Evolutionary conservation across 2,888 invertebrate species (phyloP).

Genomic region (Embidobia sp.): DNA sequence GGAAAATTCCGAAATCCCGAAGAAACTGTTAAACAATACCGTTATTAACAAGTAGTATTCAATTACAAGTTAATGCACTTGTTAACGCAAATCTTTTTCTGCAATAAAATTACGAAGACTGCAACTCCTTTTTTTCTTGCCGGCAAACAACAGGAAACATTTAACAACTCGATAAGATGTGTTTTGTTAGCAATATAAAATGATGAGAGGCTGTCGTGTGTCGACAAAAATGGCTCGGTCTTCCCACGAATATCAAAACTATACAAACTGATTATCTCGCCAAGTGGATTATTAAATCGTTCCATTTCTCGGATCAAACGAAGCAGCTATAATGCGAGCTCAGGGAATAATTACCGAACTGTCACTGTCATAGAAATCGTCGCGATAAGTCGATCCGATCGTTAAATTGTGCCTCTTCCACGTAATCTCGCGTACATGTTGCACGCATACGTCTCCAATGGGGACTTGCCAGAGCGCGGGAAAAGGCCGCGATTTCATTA

Average conservation of each 20-base stretch:
- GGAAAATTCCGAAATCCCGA: slow-evolving; percentile 31
- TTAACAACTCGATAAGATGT: slow-evolving; percentile 49
- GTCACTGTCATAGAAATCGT: slow-evolving; percentile 67
- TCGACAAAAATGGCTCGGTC: slow-evolving; percentile 61
- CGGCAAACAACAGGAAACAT: slow-evolving; percentile 48
- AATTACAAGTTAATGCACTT: slow-evolving; percentile 53
- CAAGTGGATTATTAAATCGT: slow-evolving; percentile 57
- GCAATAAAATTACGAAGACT: slow-evolving; percentile 24
- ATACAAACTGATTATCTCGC: slow-evolving; percentile 58
- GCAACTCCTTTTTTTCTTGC: slow-evolving; percentile 18
- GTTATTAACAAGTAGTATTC: slow-evolving; percentile 47
- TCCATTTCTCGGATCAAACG: slow-evolving; percentile 40
- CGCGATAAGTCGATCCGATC: slow-evolving; percentile 68
- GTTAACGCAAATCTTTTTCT: slow-evolving; percentile 40
- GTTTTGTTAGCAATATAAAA: slow-evolving; percentile 47
- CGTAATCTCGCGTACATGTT: slow-evolving; percentile 23
- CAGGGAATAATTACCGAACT: slow-evolving; percentile 67
- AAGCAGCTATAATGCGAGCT: slow-evolving; percentile 32
- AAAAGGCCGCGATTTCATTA: slow-evolving; percentile 52
- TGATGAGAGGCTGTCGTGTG: slow-evolving; percentile 56
- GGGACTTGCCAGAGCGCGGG: slow-evolving; percentile 25
- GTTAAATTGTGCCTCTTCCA: slow-evolving; percentile 34
- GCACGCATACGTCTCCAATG: slow-evolving; percentile 29
- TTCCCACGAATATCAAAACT: slow-evolving; percentile 62
- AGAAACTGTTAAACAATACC: slow-evolving; percentile 30